phyloP scores from a whole-genome alignment of 1,140 invertebrate species.

The Drosophila arizonae region DNA sequence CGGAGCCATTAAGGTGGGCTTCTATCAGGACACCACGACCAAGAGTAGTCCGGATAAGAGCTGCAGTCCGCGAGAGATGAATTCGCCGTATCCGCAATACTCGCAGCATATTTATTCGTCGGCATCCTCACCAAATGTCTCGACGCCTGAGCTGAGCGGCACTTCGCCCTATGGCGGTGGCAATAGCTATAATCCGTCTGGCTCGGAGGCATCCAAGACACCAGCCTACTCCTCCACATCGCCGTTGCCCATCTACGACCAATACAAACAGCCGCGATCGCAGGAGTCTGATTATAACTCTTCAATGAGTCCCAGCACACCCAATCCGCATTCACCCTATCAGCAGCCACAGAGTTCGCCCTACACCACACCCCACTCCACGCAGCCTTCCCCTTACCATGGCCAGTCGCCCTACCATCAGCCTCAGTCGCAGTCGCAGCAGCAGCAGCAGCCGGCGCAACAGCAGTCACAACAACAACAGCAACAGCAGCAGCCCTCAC shows the following conservation, averaged over 20 bases:
- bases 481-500: slow-evolving; percentile 46
- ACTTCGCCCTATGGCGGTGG: slow-evolving; percentile 76
- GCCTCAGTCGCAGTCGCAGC: slow-evolving; percentile 46
- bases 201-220: slow-evolving; percentile 78
- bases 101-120: slow-evolving; percentile 86
- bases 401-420: slow-evolving; percentile 83
- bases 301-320: slow-evolving; percentile 82
- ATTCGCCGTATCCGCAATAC: slow-evolving; percentile 86
- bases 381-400: slow-evolving; percentile 79
- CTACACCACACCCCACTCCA: slow-evolving; percentile 82
- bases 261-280: slow-evolving; percentile 83
- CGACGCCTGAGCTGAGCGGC: slow-evolving; percentile 76
- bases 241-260: slow-evolving; percentile 83
- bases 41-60: slow-evolving; percentile 89
- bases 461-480: slow-evolving; percentile 20
- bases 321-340: slow-evolving; percentile 81
- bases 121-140: slow-evolving; percentile 83
- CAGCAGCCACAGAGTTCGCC: slow-evolving; percentile 82
- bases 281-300: slow-evolving; percentile 82
- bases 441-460: slow-evolving; percentile 7
- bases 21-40: slow-evolving; percentile 90
- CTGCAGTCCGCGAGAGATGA: slow-evolving; percentile 86
- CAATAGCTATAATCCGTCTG: slow-evolving; percentile 74
- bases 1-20: slow-evolving; percentile 89
- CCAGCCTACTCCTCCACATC: slow-evolving; percentile 78